Evolutionary conservation across 1,140 invertebrate genomes (phyloP).

Genomic region (Oncopeltus fasciatus): DNA sequence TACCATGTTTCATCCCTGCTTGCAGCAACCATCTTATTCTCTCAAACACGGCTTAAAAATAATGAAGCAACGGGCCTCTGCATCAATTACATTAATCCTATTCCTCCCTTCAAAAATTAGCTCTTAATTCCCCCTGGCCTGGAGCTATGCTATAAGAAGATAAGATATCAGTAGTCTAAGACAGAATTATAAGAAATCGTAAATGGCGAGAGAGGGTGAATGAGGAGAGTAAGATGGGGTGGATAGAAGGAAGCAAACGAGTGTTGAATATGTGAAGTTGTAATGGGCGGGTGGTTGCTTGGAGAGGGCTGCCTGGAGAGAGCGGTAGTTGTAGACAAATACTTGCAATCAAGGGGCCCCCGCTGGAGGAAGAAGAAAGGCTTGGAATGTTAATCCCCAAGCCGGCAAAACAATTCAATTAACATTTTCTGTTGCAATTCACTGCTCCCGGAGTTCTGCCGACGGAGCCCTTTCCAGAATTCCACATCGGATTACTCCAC

Average conservation of each 20-base stretch:
- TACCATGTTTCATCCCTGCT: too few species aligned
- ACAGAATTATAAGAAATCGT: too few species aligned
- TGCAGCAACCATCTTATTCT: too few species aligned
- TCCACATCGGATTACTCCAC: conserved; percentile 12
- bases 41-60: too few species aligned
- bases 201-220: too few species aligned
- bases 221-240: background rate
- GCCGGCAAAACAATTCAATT: conserved; percentile 16
- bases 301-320: background rate
- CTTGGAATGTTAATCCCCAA: conserved; percentile 15
- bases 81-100: too few species aligned
- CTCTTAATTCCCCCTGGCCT: too few species aligned
- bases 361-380: conserved; percentile 2
- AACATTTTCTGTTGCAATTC: conserved; percentile 18
- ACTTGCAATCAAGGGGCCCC: conserved; percentile 11
- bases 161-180: too few species aligned
- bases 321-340: conserved; percentile 10
- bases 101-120: too few species aligned
- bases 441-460: conserved; percentile 2
- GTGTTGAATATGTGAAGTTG: conserved; percentile 11
- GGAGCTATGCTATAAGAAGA: too few species aligned
- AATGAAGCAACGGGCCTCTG: too few species aligned
- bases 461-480: conserved; percentile 8
- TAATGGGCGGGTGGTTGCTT: background rate
- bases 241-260: background rate